Evolutionary conservation across 2,888 invertebrate genomes (phyloP), one percentile per base, ranked within the genome.

Genomic region (Cabera pusaria): DNA sequence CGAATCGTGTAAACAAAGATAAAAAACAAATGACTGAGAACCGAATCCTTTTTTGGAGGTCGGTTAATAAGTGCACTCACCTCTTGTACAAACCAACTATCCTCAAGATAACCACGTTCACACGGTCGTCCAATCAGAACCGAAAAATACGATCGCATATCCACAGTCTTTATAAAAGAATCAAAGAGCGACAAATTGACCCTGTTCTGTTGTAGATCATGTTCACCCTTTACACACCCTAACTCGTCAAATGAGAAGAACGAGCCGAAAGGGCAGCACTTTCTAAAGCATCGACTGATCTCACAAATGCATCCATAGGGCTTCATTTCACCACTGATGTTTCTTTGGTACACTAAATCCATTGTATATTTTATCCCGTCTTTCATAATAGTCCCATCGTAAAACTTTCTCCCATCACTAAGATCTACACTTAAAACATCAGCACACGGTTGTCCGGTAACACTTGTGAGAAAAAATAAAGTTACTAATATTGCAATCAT

Each of bases 281-380:
- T 87, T n/a, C 71, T 51, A 9, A 80, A 62, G 56, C 86, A 86
- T 2, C 61, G 52, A 6, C 49, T 69, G 0, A 63, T n/a, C 36
- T 70, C 43, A 45, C 86, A 86, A 23, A 73, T 38, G 49, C 86
- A 86, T 0, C 82, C 85, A 10, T 67, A 80, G 1, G 45, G 67
- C 35, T 43, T 70, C 0, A 65, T 38, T 36, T 52, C 64, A 4
- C 73, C 79, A 20, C 52, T 62, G 1, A 75, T 45, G 9, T 66
- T 70, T 43, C 64, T 72, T 1, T 47, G 26, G 37, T 64, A 84
- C 11, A 79, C 56, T 44, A 59, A 59, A 19, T 74, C 49, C 19
- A 60, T 56, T 9, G 74, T 59, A 54, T 69, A 85, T 4, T 44
- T 34, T 1, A 72, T 41, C 2, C 70, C 73, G 36, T 72, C 44